Base-by-base conservation (phyloP, 1,140 invertebrate genomes). In the Eufriesea mexicana region DNA sequence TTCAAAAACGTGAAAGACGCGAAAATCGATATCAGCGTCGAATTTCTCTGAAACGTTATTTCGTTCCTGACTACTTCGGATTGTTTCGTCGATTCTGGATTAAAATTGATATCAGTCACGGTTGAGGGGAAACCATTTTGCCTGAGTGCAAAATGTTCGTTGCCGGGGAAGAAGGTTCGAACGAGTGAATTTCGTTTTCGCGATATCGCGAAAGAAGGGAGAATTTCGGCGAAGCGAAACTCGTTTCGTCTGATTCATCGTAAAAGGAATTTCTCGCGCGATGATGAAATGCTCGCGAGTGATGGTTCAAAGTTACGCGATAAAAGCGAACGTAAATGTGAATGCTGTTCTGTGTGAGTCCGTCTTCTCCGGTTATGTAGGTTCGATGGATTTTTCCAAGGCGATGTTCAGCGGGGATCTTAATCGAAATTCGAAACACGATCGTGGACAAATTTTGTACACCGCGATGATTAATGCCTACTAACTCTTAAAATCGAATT, bases 191-290 rank as follows among this genome's bases (percentile, higher is more conserved):
- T 73, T 74, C 55, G 16, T 74, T 74, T 47, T 47, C 42, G 1
- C n/a, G n/a, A 28, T 74, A 25, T 28, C 72, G 18, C 42, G 42
- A 25, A 45, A 12, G 35, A 1, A 18, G 8, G 35, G 14, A 42
- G 10, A 25, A 73, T 73, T 57, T 59, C 54, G 23, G 5, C n/a
- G 42, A 61, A 6, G 42, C 35, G 55, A 74, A 61, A 25, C 72
- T 61, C 20, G 55, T 61, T 61, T 47, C 42, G 16, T 23, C 61
- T 74, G 47, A 74, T 74, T 61, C 55, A 9, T 42, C 23, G 14
- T 61, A 74, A 74, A 74, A 57, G 42, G 57, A 74, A 4, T 74
- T 70, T 70, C 68, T 70, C 18, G 68, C 49, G 16, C 16, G 55
- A 61, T 59, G 55, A 74, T 59, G 72, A 74, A 74, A 42, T 25